Evolutionary conservation across 2,113 vertebrate species (phyloP).

Genomic region (Alectura lathami): DNA sequence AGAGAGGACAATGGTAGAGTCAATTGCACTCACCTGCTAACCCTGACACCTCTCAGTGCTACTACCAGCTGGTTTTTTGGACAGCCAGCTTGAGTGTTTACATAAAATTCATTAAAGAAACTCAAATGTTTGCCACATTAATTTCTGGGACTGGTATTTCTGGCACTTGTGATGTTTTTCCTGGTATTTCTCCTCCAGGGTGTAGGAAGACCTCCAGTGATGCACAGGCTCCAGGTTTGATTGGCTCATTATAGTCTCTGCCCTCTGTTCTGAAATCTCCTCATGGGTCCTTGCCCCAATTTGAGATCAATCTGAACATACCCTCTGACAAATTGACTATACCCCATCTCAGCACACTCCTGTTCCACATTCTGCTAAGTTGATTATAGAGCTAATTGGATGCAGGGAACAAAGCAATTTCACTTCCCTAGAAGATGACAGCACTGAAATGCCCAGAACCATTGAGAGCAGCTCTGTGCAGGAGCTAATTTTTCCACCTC

Average conservation of each 20-base stretch:
- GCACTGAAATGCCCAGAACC: constrained; percentile 15
- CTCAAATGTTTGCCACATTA: not conserved
- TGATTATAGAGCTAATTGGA: constrained; percentile 55
- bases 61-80: not conserved
- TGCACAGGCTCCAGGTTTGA: not conserved
- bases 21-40: not conserved
- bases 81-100: not conserved
- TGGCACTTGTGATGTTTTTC: not conserved
- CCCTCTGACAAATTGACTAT: constrained; percentile 4
- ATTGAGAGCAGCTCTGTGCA: constrained; percentile 7
- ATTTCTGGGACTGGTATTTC: not conserved
- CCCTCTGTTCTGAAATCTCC: not conserved
- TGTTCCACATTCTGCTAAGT: constrained; percentile 37
- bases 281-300: not conserved
- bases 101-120: not conserved
- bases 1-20: not conserved
- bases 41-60: not conserved
- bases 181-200: not conserved
- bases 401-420: constrained; percentile 47
- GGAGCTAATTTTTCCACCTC: constrained; percentile 38
- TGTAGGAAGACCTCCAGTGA: not conserved
- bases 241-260: not conserved
- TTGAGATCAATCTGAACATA: constrained; percentile 14
- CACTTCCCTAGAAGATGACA: constrained; percentile 54
- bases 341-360: not conserved